Conservation (phyloP, 2,888 invertebrate genomes). For the Metallyticus violacea region DNA sequence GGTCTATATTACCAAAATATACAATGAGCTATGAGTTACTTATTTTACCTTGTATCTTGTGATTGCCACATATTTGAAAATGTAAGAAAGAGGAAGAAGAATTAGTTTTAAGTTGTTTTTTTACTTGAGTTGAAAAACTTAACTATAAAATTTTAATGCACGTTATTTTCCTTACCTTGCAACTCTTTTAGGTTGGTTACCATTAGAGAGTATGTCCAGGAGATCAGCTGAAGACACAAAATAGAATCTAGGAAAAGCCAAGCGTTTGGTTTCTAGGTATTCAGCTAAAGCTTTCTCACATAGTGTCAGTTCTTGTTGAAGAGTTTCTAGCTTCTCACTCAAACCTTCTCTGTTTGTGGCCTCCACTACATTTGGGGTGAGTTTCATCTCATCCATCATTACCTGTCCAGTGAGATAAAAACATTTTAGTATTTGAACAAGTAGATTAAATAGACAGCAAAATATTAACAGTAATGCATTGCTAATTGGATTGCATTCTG, state of each 20-base stretch:
- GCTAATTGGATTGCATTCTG: no score
- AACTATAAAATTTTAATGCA: no score
- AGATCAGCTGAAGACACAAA: constrained; percentile 96
- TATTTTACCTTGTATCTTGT: no score
- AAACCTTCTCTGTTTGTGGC: constrained; percentile 86
- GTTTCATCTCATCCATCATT: constrained; percentile 72
- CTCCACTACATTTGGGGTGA: constrained; percentile 83
- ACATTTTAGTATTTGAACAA: no score
- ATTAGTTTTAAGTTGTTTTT: no score
- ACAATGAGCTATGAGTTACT: no score
- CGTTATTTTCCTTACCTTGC: constrained; percentile 47
- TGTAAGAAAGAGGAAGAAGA: no score
- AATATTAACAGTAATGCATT: background rate
- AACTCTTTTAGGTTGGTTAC: constrained; percentile 86
- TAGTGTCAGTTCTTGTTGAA: constrained; percentile 81
- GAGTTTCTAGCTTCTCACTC: constrained; percentile 70
- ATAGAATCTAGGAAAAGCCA: constrained; percentile 93
- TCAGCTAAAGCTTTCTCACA: constrained; percentile 97
- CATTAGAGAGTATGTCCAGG: constrained; percentile 91
- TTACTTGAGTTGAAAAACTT: no score
- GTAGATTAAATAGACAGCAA: no score
- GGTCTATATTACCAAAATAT: no score
- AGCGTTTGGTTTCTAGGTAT: constrained; percentile 92
- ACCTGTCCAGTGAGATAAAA: constrained; percentile 47
- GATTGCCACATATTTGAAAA: no score